Evolutionary conservation across 1,140 invertebrate genomes (phyloP), one percentile per base, ranked within the genome.

Genomic region (Medauroidea extradentata): DNA sequence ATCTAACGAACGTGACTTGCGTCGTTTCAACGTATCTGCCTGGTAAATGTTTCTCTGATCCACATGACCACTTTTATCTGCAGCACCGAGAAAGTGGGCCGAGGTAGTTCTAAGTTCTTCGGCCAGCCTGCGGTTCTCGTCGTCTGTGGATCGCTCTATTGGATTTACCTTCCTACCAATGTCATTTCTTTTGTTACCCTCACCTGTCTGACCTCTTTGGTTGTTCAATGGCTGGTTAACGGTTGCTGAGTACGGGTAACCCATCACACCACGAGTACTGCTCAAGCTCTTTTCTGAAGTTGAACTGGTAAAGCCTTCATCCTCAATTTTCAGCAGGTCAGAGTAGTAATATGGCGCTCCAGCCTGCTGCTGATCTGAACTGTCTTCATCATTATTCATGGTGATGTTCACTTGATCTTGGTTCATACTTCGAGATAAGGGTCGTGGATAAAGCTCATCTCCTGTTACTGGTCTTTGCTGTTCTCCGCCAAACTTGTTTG

Each of bases 301-400:
- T 2, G 58, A 60, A 16, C 53, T 60, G 18, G 42, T 24, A 29
- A 54, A 59, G 25, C 44, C 60, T 13, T 51, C 44, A 2, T 61
- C 59, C 9, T 67, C 66, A 0, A 50, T 61, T 59, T 69, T 68
- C 23, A 76, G 62, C n/a, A 92, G 74, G 72, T 94, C 91, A 0
- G 90, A 92, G 73, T 93, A 93, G 68, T 94, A 93, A 69, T 93
- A 92, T 0, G 90, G 90, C 14, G 89, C 89, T 27, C 75, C 74
- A 2, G 69, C 62, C 29, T 71, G 68, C 21, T 75, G 68, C 16
- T 60, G 57, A 16, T 67, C 43, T 51, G 44, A 29, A 16, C 29
- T 7, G 21, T 38, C 29, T 11, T 34, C 29, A 11, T 34, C 29
- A 11, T 11, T 34, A 11, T 50, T 4, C 29, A 34, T 34, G 4